Evolutionary conservation across 2,888 invertebrate genomes (phyloP).

Genomic region (Pediacus dermestoides): DNA sequence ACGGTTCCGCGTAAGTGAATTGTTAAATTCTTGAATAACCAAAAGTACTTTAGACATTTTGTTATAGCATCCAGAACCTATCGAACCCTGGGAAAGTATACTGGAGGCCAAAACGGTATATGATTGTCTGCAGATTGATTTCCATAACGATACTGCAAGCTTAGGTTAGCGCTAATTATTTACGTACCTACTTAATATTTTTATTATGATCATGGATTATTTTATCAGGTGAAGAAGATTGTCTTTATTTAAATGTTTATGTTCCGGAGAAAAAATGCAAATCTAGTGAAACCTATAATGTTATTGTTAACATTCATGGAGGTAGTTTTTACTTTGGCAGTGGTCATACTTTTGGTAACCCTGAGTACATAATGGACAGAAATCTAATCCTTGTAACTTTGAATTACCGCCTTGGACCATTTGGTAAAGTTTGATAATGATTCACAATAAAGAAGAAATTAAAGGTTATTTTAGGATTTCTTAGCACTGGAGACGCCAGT

Average conservation of each 20-base stretch:
- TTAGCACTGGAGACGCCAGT: slow-evolving; percentile 66
- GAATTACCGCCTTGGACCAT: slow-evolving; percentile 56
- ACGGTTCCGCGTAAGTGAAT: no score
- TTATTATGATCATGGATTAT: not conserved
- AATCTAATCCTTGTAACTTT: slow-evolving; percentile 62
- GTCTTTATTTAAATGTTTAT: slow-evolving; percentile 58
- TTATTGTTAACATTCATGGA: slow-evolving; percentile 61
- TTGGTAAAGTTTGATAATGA: no score
- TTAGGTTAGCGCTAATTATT: not conserved
- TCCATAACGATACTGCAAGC: not conserved
- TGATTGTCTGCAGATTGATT: slow-evolving; percentile 38
- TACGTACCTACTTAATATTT: not conserved
- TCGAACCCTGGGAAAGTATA: slow-evolving; percentile 59
- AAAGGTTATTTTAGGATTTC: no score
- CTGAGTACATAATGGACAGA: slow-evolving; percentile 57
- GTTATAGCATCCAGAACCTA: slow-evolving; percentile 53
- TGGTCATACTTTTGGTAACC: slow-evolving; percentile 52
- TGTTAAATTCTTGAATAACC: no score
- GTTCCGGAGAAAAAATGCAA: slow-evolving; percentile 48
- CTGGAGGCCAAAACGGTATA: slow-evolving; percentile 59
- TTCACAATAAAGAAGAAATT: no score
- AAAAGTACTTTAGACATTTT: no score
- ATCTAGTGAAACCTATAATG: slow-evolving; percentile 48
- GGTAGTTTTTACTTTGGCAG: slow-evolving; percentile 62
- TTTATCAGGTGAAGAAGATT: slow-evolving; percentile 58